Base-by-base conservation (phyloP, 2,797 vertebrate species). In the Triplophysa yarkandensis region DNA sequence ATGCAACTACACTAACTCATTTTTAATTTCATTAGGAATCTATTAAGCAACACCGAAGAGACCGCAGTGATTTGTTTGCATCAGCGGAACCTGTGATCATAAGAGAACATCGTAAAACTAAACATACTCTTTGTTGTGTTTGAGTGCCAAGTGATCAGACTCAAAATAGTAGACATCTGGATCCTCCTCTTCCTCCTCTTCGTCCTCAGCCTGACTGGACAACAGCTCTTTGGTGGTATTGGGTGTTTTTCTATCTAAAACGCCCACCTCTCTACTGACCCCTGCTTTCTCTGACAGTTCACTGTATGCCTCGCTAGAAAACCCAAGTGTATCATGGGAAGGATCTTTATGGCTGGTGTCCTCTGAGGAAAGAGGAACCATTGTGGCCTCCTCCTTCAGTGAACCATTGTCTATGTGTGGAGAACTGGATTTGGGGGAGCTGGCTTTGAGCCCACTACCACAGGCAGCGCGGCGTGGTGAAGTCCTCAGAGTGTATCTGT, bases 121-220 rank as follows among this genome's bases (percentile, higher is more conserved):
- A 92, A 98, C 97, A 90, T 98, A 99, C 98, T 99, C 97, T 98
- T 99, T 99, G 95, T 98, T 99, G 93, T 99, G 97, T 98, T 99
- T 99, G 86, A 99, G 92, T 89, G 98, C 96, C 95, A 99, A 92
- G 94, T 99, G 98, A 92, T 99, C 98, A 60, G 98, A 99, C 91
- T 99, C 98, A 92, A 99, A 99, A 92, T 95, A 98, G 94, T 98
- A 99, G 83, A 99, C 98, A 78, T 99, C 97, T 76, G 98, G 97
- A 79, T 99, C 97, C 82, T 98, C 97, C 67, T 97, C 95, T 19
- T 98, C 95, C 54, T 94, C 94, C 57, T 97, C 95, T 50, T 95
- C 92, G 17, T 90, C 90, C 52, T 89, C 89, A 3, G 81, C 76
- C 76, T 87, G 88, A 77, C 79, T 80, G 83, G 75, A 89, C 81